Percentiles rank a stretch among this genome's conserved stretches.
Evolutionary conservation across 2,113 vertebrate species (phyloP).

Genomic region (Gadus chalcogrammus): DNA sequence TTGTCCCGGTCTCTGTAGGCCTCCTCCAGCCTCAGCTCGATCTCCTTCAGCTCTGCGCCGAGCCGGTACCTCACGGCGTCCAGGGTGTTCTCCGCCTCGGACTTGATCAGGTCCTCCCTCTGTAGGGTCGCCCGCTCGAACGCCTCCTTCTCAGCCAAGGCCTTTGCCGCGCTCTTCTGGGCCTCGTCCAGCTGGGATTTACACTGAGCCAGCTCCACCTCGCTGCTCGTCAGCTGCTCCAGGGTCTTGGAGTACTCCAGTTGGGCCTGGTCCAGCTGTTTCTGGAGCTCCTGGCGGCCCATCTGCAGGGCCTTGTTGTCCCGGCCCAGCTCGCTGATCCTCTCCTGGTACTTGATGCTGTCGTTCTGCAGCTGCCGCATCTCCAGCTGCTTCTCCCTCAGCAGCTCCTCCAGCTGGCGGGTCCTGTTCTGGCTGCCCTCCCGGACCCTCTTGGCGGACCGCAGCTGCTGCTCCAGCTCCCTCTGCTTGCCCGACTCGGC

Average conservation of each 20-base stretch:
- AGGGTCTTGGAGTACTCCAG: conserved; percentile 60
- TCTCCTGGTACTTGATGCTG: conserved; percentile 89
- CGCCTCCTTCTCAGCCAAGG: conserved; percentile 71
- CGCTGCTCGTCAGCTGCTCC: conserved; percentile 69
- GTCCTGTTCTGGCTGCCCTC: conserved; percentile 77
- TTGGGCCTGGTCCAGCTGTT: conserved; percentile 72
- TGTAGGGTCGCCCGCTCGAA: conserved; percentile 61
- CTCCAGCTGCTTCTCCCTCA: conserved; percentile 93
- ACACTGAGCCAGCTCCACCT: conserved; percentile 75
- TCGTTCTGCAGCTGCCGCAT: conserved; percentile 91
- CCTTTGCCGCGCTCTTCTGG: conserved; percentile 76
- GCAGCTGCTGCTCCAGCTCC: conserved; percentile 84
- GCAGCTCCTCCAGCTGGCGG: conserved; percentile 89
- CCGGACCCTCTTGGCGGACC: conserved; percentile 74
- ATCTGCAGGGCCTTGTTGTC: conserved; percentile 82
- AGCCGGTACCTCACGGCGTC: conserved; percentile 82
- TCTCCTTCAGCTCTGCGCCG: conserved; percentile 77
- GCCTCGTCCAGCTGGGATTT: conserved; percentile 78
- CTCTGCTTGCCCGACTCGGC: conserved; percentile 76
- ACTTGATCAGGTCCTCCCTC: conserved; percentile 75
- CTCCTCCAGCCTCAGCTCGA: conserved; percentile 81
- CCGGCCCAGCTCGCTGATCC: conserved; percentile 82
- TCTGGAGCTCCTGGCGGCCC: conserved; percentile 71
- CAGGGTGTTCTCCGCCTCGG: conserved; percentile 82
- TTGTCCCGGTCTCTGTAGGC: conserved; percentile 72